Conservation (phyloP, 2,113 vertebrate species). For the Donacobius atricapilla region DNA sequence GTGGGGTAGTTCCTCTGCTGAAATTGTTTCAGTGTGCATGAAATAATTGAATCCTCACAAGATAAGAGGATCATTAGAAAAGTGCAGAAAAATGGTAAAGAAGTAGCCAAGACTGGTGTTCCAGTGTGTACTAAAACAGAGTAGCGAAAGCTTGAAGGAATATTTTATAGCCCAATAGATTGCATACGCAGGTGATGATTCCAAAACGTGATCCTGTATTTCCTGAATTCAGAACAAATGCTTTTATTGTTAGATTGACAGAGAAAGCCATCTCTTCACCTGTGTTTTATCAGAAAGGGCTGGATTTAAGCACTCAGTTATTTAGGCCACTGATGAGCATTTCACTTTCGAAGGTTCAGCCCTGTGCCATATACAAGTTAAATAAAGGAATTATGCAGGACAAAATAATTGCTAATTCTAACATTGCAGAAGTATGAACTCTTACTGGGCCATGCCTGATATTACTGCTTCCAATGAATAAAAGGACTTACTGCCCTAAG, state of each 20-base stretch:
- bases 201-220: background rate
- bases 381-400: background rate
- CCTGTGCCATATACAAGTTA: background rate
- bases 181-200: background rate
- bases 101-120: background rate
- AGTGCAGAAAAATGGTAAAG: background rate
- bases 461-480: background rate
- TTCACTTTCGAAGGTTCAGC: background rate
- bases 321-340: background rate
- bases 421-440: background rate
- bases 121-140: background rate
- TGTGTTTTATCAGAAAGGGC: background rate
- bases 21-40: background rate
- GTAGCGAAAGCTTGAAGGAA: background rate
- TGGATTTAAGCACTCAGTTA: background rate
- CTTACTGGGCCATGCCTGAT: background rate
- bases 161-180: background rate
- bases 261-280: background rate
- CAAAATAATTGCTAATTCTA: background rate
- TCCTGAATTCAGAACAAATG: background rate
- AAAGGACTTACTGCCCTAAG: background rate
- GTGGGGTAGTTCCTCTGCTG: background rate
- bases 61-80: background rate
- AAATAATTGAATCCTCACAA: background rate
- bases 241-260: background rate